Evolutionary conservation across 1,140 invertebrate genomes (phyloP).

Genomic region (Rhopalosiphum maidis): DNA sequence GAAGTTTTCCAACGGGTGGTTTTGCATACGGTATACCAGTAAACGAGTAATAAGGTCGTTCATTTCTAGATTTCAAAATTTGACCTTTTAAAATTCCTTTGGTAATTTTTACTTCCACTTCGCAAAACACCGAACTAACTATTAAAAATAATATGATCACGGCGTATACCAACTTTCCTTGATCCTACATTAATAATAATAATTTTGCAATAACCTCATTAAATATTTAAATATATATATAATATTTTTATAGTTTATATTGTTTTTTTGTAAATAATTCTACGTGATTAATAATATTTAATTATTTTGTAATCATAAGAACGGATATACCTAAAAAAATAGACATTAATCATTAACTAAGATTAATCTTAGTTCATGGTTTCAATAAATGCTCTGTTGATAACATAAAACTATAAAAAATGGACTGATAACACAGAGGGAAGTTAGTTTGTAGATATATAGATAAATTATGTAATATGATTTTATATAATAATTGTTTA

Average conservation of each 20-base stretch:
- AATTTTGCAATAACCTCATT: not conserved
- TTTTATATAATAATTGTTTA: too few species aligned
- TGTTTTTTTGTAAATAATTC: not conserved
- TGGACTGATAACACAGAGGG: too few species aligned
- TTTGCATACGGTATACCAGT: slow-evolving; percentile 67
- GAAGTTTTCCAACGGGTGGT: slow-evolving; percentile 63
- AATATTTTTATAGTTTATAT: not conserved
- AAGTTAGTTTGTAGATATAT: too few species aligned
- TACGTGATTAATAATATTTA: too few species aligned
- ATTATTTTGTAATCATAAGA: too few species aligned
- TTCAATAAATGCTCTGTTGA: too few species aligned
- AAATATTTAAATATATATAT: not conserved
- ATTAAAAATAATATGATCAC: not conserved
- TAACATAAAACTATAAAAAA: too few species aligned
- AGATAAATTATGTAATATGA: too few species aligned
- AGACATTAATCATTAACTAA: too few species aligned
- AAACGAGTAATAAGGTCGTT: slow-evolving; percentile 68
- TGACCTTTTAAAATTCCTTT: slow-evolving; percentile 64
- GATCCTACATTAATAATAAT: not conserved
- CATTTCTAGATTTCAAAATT: slow-evolving; percentile 63
- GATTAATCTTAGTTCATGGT: too few species aligned
- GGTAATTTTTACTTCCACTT: slow-evolving; percentile 54
- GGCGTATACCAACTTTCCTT: not conserved
- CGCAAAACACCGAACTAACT: not conserved
- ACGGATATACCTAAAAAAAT: too few species aligned